A percentile compares a stretch with the other conserved stretches of the same genome.
These are phyloP conservation scores for Drosophila mimica DNA, from an alignment of 2,888 invertebrate genomes.

Conservation along the genomic window DNA sequence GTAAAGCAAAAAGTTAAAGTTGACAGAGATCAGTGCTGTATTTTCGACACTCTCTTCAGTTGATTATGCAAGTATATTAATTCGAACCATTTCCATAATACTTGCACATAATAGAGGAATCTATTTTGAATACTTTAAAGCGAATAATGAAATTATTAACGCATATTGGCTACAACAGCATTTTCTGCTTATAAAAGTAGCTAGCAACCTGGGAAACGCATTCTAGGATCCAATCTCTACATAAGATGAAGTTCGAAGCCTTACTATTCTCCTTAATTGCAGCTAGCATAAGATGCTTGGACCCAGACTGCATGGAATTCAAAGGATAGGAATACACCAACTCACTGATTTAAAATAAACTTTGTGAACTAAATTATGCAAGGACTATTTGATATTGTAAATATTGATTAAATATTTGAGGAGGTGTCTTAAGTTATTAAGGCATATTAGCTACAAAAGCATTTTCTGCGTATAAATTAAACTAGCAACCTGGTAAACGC, in stretches of 20 bases:
- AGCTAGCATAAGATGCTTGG: no score
- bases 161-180: neutral
- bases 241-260: neutral
- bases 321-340: neutral
- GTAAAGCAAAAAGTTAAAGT: neutral
- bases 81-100: no score
- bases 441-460: neutral
- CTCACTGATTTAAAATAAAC: neutral
- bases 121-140: no score
- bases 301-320: no score
- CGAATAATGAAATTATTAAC: neutral
- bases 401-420: no score
- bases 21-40: neutral
- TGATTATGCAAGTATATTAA: no score
- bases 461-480: neutral
- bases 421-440: neutral
- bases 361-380: neutral
- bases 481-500: neutral
- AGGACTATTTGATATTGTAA: neutral
- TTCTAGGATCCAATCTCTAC: neutral
- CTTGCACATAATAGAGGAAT: no score
- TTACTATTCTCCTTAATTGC: neutral
- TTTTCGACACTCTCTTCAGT: neutral
- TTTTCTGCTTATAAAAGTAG: neutral
- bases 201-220: neutral